Conservation (phyloP, 2,797 vertebrate species). For the Coregonus ussuriensis region DNA sequence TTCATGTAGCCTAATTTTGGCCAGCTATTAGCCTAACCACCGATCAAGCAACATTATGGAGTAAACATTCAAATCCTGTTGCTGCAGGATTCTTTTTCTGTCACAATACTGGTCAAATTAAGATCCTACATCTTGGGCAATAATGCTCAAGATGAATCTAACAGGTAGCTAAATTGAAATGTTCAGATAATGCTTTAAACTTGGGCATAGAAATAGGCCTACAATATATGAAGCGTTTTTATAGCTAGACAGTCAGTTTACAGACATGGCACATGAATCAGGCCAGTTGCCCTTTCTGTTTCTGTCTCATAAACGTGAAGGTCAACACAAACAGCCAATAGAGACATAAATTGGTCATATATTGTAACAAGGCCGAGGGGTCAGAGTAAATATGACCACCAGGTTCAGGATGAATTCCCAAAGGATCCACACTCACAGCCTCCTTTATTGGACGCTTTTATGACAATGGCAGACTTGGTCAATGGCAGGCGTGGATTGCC, state of each 20-base stretch:
- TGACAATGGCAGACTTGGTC: constrained; percentile 44
- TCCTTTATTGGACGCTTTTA: constrained; percentile 67
- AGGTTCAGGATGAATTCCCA: constrained; percentile 35
- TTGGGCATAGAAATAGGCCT: background rate
- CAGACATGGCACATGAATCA: constrained; percentile 71
- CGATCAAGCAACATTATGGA: too few species aligned
- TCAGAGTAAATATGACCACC: constrained; percentile 65
- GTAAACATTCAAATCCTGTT: too few species aligned
- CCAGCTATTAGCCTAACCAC: too few species aligned
- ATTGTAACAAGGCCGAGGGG: constrained; percentile 68
- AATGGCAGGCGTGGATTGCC: background rate
- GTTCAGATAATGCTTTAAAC: background rate
- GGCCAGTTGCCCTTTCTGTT: constrained; percentile 44
- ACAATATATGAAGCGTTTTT: background rate
- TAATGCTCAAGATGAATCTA: too few species aligned
- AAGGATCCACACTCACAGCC: constrained; percentile 59
- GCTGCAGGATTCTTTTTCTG: too few species aligned
- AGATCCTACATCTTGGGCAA: too few species aligned
- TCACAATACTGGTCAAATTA: too few species aligned
- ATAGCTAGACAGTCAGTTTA: constrained; percentile 31
- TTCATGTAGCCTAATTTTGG: too few species aligned
- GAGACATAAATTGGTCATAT: constrained; percentile 72
- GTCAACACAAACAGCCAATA: constrained; percentile 57
- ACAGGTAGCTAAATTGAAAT: background rate
- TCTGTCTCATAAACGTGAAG: constrained; percentile 69